These are phyloP conservation scores for Diaperis boleti DNA, from an alignment of 2,888 invertebrate species.

Conservation along the genomic window DNA sequence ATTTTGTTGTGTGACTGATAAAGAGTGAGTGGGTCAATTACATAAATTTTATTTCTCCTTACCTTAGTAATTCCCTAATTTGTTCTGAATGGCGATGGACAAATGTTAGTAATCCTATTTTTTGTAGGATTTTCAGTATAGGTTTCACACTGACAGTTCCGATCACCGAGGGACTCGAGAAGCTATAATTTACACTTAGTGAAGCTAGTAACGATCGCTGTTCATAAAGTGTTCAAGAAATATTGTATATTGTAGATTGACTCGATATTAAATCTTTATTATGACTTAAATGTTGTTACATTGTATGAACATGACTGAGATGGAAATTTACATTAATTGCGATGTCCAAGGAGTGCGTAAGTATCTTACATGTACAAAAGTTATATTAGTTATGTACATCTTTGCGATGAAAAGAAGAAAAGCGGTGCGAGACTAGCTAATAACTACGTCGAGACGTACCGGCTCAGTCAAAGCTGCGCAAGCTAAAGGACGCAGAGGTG, in stretches of 20 bases:
- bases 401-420: constrained; percentile 3
- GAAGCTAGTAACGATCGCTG: constrained; percentile 27
- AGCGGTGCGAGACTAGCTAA: constrained; percentile 4
- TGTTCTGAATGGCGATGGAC: constrained; percentile 41
- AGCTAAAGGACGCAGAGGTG: too few species aligned
- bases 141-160: constrained; percentile 33
- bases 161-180: constrained; percentile 33
- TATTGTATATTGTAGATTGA: constrained; percentile 32
- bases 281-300: constrained; percentile 32
- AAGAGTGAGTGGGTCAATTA: constrained; percentile 17
- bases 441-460: not conserved
- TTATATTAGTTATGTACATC: constrained; percentile 23
- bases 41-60: constrained; percentile 14
- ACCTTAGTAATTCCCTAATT: constrained; percentile 16
- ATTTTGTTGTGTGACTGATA: constrained; percentile 31
- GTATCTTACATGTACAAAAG: constrained; percentile 30
- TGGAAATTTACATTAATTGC: constrained; percentile 22
- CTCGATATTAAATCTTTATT: constrained; percentile 43
- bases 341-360: constrained; percentile 17
- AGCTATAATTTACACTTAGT: constrained; percentile 33
- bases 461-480: too few species aligned
- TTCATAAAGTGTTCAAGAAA: constrained; percentile 24
- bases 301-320: constrained; percentile 13
- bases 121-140: constrained; percentile 45
- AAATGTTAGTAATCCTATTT: constrained; percentile 45